Conservation (phyloP, 53 echinoderm and acorn worm genomes). For the Patiria pectinifera region DNA sequence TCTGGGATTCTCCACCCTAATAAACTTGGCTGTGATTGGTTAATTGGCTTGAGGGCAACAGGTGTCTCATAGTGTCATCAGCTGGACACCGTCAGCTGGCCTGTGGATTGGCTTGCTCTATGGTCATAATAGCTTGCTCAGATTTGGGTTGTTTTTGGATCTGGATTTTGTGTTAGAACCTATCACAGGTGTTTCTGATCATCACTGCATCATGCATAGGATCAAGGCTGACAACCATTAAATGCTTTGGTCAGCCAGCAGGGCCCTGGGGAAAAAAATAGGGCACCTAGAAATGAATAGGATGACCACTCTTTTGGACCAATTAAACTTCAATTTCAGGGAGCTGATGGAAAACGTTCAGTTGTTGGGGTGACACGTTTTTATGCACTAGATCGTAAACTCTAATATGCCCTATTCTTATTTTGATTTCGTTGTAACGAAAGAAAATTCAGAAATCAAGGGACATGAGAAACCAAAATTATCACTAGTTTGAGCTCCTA, state of each 20-base stretch:
- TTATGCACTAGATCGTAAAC: no score
- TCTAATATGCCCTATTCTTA: no score
- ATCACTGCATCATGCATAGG: not conserved
- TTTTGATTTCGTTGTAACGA: no score
- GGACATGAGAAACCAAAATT: no score
- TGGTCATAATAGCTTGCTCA: not conserved
- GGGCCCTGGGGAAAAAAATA: not conserved
- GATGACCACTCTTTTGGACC: not conserved
- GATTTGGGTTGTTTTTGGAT: not conserved
- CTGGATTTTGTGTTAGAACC: not conserved
- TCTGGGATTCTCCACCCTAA: not conserved
- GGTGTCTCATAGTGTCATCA: not conserved
- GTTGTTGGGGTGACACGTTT: no score
- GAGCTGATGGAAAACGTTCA: no score
- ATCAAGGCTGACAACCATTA: not conserved
- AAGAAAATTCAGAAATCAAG: no score
- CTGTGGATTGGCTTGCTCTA: not conserved
- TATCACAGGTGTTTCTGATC: not conserved
- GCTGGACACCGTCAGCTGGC: constrained; percentile 3
- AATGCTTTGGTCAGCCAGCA: not conserved
- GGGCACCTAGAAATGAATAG: not conserved
- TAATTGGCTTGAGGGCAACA: not conserved
- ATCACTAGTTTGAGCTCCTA: no score
- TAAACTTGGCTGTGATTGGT: not conserved
- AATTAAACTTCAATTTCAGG: not conserved